Evolutionary conservation across 2,888 invertebrate genomes (phyloP), one percentile per base, ranked within the genome.

Genomic region (Lobophora halterata): DNA sequence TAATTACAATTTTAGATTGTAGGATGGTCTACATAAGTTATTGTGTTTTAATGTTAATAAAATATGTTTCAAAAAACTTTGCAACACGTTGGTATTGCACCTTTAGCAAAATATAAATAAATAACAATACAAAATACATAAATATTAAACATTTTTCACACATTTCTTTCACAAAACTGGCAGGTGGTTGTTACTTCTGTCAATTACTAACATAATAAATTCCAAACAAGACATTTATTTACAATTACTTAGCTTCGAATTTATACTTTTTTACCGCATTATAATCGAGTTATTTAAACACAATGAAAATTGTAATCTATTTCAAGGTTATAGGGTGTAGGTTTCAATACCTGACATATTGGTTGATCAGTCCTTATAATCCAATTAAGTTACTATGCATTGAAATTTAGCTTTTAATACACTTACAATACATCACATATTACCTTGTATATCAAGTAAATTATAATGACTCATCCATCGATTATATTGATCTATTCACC

Each of bases 221-320:
- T 33, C 43, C 33, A 26, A 8, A 0, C 20, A 24, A 24, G 17
- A 33, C 17, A 7, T 43, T 25, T 37, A 28, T 10, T 37, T 26
- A 29, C 37, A 43, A 37, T 43, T 37, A 43, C 37, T 36, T 43
- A 43, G 9, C 16, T 33, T 43, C 34, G 17, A 39, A 42, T 42
- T 7, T 25, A 28, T 42, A 27, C n/a, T 18, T 36, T 36, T 42
- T 43, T 37, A 9, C 19, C 12, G 12, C 3, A 5, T 3, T 32
- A 29, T 24, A 42, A 42, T 37, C 32, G 24, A 42, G 37, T 16
- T 19, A 33, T 42, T 37, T 32, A 5, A 1, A n/a, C n/a, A 7
- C 24, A 32, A 42, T n/a, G 24, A 20, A 33, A 29, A 33, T 10
- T 37, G 6, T 25, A 7, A 28, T 9, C 9, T 36, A 36, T 32